A percentile compares a stretch with the other conserved stretches of the same genome.
Evolutionary conservation across 2,797 vertebrate species (phyloP).

Genomic region (Loris lydekkerianus): DNA sequence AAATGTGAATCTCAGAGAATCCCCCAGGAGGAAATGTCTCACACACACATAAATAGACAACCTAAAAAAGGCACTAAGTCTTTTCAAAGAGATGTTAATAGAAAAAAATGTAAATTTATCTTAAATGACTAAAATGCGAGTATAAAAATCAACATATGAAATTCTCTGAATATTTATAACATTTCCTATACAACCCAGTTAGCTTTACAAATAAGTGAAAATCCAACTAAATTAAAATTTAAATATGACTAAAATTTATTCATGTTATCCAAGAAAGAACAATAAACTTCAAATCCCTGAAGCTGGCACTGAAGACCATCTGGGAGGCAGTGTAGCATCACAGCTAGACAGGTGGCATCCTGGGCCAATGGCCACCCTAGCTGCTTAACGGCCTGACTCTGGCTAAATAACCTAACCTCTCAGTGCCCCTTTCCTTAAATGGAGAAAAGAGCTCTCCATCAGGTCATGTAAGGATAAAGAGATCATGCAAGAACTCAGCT

Average conservation of each 20-base stretch:
- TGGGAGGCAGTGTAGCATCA: background rate
- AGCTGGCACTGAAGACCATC: background rate
- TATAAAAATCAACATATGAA: constrained; percentile 59
- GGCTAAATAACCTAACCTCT: background rate
- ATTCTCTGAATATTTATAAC: constrained; percentile 63
- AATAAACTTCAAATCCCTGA: background rate
- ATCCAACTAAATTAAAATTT: constrained; percentile 60
- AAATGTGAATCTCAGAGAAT: constrained; percentile 52
- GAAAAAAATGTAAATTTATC: constrained; percentile 63
- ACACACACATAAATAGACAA: constrained; percentile 13
- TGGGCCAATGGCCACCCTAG: background rate
- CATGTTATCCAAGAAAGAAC: constrained; percentile 43
- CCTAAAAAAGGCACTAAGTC: constrained; percentile 48
- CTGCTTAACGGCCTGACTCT: background rate
- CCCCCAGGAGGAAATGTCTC: constrained; percentile 35
- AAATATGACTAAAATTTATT: constrained; percentile 41
- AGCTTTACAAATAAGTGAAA: constrained; percentile 68
- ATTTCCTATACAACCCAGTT: constrained; percentile 53
- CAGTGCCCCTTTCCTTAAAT: background rate
- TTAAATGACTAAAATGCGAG: constrained; percentile 41
- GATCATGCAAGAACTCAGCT: background rate
- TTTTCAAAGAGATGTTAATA: constrained; percentile 58
- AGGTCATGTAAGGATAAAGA: background rate
- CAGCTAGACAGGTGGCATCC: background rate
- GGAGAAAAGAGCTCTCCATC: background rate